These are phyloP conservation scores for Nasonia vitripennis DNA, from an alignment of 1,140 invertebrate species.

Conservation along the genomic window DNA sequence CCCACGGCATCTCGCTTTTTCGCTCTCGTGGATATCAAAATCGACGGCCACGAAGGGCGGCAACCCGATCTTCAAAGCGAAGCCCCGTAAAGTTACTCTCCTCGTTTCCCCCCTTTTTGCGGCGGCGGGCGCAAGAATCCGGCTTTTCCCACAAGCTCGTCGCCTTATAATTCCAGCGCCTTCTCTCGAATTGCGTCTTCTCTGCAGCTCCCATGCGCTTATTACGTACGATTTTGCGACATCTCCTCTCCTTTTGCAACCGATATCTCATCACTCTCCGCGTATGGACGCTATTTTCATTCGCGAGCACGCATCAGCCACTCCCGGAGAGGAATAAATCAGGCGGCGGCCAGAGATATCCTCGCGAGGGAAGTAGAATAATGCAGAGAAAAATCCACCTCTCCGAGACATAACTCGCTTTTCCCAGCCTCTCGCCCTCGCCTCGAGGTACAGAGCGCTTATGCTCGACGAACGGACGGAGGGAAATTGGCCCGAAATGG, in stretches of 20 bases:
- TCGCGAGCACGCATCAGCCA: neutral
- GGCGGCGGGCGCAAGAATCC: neutral
- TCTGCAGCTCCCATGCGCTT: neutral
- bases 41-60: conserved; percentile 6
- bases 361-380: neutral
- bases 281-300: neutral
- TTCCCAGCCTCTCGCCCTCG: neutral
- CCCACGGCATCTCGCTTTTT: conserved; percentile 5
- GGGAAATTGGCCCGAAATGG: conserved; percentile 39
- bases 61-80: conserved; percentile 14
- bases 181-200: conserved; percentile 16
- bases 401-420: neutral
- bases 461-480: neutral
- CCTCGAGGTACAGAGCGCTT: neutral
- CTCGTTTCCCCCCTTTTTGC: neutral
- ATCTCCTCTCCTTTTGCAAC: neutral
- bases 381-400: conserved; percentile 1
- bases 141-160: conserved; percentile 30
- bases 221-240: neutral
- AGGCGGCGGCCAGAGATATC: neutral
- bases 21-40: conserved; percentile 15
- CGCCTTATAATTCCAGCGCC: conserved; percentile 7
- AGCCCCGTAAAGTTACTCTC: neutral
- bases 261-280: neutral
- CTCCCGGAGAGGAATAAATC: neutral